A percentile compares a stretch with the other conserved stretches of the same genome.
Conservation (phyloP, 1,140 invertebrate genomes). For the Acromyrmex echinatior region DNA sequence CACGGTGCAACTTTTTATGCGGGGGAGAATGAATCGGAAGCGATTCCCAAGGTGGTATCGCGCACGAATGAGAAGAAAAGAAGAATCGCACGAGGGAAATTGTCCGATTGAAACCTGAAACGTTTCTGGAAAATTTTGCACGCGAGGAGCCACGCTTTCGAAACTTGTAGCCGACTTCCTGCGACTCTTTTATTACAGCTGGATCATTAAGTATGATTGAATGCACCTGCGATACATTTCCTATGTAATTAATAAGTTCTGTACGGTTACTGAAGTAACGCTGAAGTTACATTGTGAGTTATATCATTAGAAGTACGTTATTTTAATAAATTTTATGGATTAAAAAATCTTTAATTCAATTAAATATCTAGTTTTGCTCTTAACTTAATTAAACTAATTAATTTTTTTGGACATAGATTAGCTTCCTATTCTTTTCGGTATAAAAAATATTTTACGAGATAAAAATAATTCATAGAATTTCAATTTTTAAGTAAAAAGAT, state of each 20-base stretch:
- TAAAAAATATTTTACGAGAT: neutral
- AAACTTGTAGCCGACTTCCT: conserved; percentile 5
- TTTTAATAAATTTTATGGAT: neutral
- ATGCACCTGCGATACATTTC: conserved; percentile 20
- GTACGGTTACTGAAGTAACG: neutral
- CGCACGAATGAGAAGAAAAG: conserved; percentile 13
- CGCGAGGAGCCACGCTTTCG: conserved; percentile 20
- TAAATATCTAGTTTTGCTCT: neutral
- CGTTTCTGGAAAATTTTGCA: conserved; percentile 36
- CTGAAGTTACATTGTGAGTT: neutral
- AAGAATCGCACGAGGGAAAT: neutral
- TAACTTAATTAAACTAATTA: neutral
- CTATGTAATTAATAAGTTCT: conserved; percentile 26
- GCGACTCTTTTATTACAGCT: neutral
- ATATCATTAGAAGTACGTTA: neutral
- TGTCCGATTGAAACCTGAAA: neutral
- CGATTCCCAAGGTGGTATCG: conserved; percentile 8
- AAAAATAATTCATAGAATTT: neutral
- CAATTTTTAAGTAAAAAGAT: neutral
- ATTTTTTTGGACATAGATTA: neutral
- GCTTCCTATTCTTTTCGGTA: neutral
- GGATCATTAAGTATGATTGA: conserved; percentile 47
- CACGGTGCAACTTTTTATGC: conserved; percentile 1
- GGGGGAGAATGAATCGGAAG: conserved; percentile 21
- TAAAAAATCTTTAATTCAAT: neutral